phyloP scores from a whole-genome alignment of 2,113 vertebrate species.

The Anhinga anhinga region DNA sequence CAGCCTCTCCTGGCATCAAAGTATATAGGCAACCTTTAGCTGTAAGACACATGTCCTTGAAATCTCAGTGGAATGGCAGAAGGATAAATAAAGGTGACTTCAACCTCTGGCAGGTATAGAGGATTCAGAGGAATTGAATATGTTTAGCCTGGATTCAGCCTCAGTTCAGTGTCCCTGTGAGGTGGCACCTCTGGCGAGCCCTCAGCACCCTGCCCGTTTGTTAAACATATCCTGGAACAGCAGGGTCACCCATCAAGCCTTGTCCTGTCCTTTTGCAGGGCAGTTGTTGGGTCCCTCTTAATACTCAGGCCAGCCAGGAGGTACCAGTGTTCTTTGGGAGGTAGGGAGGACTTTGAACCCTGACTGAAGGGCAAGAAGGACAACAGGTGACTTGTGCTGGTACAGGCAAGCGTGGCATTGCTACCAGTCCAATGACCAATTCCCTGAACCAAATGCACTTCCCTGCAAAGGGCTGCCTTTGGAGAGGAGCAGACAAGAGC shows the following conservation, averaged over 20 bases:
- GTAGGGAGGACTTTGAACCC: background rate
- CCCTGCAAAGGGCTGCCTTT: background rate
- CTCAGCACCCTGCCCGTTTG: background rate
- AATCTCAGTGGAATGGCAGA: background rate
- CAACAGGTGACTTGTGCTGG: background rate
- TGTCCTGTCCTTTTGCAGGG: background rate
- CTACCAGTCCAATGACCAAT: background rate
- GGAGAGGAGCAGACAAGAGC: background rate
- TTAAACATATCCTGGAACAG: background rate
- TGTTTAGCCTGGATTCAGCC: background rate
- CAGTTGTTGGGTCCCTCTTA: background rate
- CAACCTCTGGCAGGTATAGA: background rate
- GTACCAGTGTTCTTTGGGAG: background rate
- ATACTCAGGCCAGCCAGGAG: background rate
- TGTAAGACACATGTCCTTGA: constrained; percentile 17
- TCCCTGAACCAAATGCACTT: background rate
- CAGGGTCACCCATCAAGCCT: background rate
- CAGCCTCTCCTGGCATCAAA: background rate
- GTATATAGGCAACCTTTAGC: background rate
- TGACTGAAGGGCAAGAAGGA: background rate
- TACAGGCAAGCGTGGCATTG: background rate
- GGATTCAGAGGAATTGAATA: background rate
- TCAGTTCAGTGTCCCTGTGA: background rate
- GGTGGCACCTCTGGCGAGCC: background rate
- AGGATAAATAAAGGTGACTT: background rate